phyloP scores from a whole-genome alignment of 2,797 vertebrate species.

The Platalea minor region DNA sequence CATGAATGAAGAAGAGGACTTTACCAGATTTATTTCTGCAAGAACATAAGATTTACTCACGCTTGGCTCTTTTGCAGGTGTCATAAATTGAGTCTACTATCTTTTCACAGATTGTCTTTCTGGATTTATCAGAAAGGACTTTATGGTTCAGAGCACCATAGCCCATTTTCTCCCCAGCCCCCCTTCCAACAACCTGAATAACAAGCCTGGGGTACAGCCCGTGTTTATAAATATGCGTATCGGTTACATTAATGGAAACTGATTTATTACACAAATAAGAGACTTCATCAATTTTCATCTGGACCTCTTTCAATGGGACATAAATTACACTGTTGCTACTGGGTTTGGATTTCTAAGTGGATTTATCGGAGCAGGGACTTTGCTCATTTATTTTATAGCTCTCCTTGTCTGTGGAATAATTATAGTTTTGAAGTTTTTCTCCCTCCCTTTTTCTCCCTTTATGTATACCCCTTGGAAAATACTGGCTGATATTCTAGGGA shows the following conservation, averaged over 20 bases:
- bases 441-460: neutral
- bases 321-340: conserved; percentile 74
- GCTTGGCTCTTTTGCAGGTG: conserved; percentile 72
- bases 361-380: conserved; percentile 71
- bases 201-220: conserved; percentile 62
- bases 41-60: conserved; percentile 70
- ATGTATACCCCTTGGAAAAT: neutral
- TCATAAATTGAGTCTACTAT: conserved; percentile 70
- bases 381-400: conserved; percentile 70
- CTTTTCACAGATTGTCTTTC: conserved; percentile 68
- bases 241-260: conserved; percentile 72
- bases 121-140: conserved; percentile 70
- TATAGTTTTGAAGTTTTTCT: neutral
- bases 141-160: conserved; percentile 58
- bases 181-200: conserved; percentile 39
- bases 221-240: conserved; percentile 73
- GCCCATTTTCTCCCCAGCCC: neutral
- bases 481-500: neutral
- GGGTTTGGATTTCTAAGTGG: conserved; percentile 67
- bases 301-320: conserved; percentile 69
- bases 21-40: conserved; percentile 65
- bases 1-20: neutral
- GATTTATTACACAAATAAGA: conserved; percentile 76
- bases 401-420: conserved; percentile 27
- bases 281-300: conserved; percentile 73